phyloP scores from a whole-genome alignment of 2,113 vertebrate genomes.

The Oreochromis tanganicae region DNA sequence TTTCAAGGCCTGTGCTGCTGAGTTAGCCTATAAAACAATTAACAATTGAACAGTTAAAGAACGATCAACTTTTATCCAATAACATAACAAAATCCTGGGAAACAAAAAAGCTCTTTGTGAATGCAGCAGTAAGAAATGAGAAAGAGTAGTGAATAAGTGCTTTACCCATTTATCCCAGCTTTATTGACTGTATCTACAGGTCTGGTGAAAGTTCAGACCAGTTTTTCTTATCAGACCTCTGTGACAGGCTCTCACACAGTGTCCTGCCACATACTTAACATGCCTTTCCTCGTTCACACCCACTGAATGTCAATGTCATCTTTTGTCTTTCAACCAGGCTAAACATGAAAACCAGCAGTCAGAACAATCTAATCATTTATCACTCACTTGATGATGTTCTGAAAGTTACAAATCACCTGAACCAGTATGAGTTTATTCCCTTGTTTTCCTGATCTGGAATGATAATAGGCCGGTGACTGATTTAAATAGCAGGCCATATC shows the following conservation, averaged over 20 bases:
- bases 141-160: not conserved
- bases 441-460: not conserved
- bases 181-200: not conserved
- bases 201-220: not conserved
- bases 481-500: not conserved
- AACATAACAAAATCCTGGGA: not conserved
- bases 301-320: not conserved
- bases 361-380: not conserved
- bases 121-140: not conserved
- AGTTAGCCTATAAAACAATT: not conserved
- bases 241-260: not conserved
- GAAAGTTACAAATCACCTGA: not conserved
- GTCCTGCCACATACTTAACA: conserved; percentile 27
- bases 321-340: not conserved
- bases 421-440: not conserved
- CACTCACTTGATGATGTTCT: not conserved
- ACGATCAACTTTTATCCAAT: not conserved
- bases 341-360: not conserved
- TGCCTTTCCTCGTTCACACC: conserved; percentile 39
- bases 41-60: not conserved
- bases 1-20: not conserved
- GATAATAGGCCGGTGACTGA: not conserved
- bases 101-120: not conserved
- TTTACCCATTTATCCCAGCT: not conserved
- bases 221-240: not conserved